Base-by-base conservation (phyloP, 1,140 invertebrate species). In the Platyscapa corneri region DNA sequence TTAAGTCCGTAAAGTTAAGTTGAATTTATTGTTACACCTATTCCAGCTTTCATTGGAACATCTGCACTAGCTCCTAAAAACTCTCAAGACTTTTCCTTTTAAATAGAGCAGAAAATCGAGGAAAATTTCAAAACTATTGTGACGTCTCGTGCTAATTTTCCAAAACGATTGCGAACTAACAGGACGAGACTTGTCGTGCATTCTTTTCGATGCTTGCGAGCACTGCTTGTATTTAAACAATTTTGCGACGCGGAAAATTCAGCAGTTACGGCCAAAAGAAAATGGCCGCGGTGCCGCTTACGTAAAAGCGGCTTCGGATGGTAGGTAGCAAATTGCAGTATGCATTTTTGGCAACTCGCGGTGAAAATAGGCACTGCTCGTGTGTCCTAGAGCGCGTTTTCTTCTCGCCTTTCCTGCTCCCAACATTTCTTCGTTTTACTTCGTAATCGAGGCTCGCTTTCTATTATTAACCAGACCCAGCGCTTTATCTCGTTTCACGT, bases 321-420 rank as follows among this genome's bases (percentile, higher is more conserved):
- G 67, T 42, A 32, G 56, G 42, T 49, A 60, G 83, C 34, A 56
- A 87, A 84, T 86, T 84, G 82, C 67, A 83, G 87, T 76, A 76
- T 76, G 83, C 79, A 86, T 86, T 90, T 90, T 88, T 87, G 89
- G 88, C 88, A 87, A 49, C 42, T 53, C 78, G 72, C 79, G 53
- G 82, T 53, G 76, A 87, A 86, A 86, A 84, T 86, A 86, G 80
- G 53, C 83, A 79, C 76, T 23, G 34, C 60, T 39, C 82, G 32
- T 20, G 37, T 83, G 56, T 84, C 46, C 75, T 67, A 67, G 82
- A 65, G 74, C 53, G 70, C 84, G 67, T 82, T 89, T 86, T 85
- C 83, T 84, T 85, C 75, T 81, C 83, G 67, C 46, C 53, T 77
- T 79, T 79, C 34, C 82, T 53, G 53, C 53, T 34, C 46, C 30